phyloP scores from a whole-genome alignment of 2,113 vertebrate genomes.

The Mellivora capensis region DNA sequence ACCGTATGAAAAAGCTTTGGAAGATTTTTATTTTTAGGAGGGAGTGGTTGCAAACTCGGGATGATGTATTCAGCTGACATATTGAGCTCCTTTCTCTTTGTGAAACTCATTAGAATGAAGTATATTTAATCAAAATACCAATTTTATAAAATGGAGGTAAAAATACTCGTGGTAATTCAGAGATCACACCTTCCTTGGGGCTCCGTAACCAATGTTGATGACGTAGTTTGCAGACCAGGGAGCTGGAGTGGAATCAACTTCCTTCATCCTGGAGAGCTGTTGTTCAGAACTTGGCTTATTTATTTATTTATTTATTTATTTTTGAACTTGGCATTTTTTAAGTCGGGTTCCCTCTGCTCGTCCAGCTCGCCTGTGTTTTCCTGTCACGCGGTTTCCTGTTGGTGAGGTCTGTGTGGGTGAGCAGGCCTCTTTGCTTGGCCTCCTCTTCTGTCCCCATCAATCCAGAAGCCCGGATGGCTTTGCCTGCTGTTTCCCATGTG shows the following conservation, averaged over 20 bases:
- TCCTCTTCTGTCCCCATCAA: background rate
- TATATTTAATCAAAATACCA: conserved; percentile 47
- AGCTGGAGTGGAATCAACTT: background rate
- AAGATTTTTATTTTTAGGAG: conserved; percentile 38
- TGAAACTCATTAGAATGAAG: conserved; percentile 28
- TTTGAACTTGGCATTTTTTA: background rate
- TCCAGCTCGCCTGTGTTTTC: conserved; percentile 2
- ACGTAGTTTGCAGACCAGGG: conserved; percentile 53
- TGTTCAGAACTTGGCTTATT: conserved; percentile 14
- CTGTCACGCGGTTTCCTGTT: background rate
- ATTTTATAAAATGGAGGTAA: conserved; percentile 38
- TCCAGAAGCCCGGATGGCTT: background rate
- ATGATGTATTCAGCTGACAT: conserved; percentile 32
- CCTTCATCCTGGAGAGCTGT: background rate
- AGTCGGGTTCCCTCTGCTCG: background rate
- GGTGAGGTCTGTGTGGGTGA: background rate
- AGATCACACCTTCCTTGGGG: conserved; percentile 59
- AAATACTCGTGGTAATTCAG: conserved; percentile 53
- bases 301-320: too few relatives aligned
- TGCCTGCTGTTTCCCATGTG: background rate
- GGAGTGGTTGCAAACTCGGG: background rate
- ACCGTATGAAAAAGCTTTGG: background rate
- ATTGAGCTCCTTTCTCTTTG: conserved; percentile 13
- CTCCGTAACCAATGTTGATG: conserved; percentile 63
- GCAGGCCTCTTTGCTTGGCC: background rate